These are phyloP conservation scores for Folsomia manolachei DNA, from an alignment of 2,888 invertebrate genomes.

Conservation along the genomic window DNA sequence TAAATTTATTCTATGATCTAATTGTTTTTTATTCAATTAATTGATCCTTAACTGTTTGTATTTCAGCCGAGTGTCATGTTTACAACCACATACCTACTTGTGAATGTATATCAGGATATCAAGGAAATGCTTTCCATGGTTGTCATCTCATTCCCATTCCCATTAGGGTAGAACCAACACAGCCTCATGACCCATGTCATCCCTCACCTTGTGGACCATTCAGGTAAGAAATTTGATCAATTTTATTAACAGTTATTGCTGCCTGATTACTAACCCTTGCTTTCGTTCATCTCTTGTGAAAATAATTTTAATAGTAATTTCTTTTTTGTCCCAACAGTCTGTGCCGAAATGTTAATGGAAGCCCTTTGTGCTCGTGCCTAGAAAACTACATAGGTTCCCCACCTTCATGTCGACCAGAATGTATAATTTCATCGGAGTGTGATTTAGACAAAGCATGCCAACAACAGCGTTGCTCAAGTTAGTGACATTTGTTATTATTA, in stretches of 20 bases:
- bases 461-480: conserved; percentile 53
- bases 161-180: conserved; percentile 22
- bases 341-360: conserved; percentile 63
- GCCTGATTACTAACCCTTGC: too few species aligned
- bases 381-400: conserved; percentile 58
- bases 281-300: too few species aligned
- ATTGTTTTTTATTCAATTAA: conserved; percentile 65
- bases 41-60: too few species aligned
- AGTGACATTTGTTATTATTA: too few species aligned
- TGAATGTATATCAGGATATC: conserved; percentile 69
- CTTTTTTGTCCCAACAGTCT: too few species aligned
- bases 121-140: conserved; percentile 73
- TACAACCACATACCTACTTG: conserved; percentile 80
- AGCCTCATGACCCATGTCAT: conserved; percentile 61
- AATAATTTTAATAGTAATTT: too few species aligned
- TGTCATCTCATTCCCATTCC: conserved; percentile 61
- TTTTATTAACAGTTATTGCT: conserved; percentile 62
- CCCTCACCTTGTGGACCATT: conserved; percentile 73
- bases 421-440: conserved; percentile 49
- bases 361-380: conserved; percentile 60
- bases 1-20: too few species aligned
- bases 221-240: too few species aligned
- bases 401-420: conserved; percentile 63
- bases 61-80: conserved; percentile 67
- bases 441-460: conserved; percentile 44